A percentile compares a stretch with the other conserved stretches of the same genome.
These are phyloP conservation scores for Drosophila watanabei DNA, from an alignment of 1,140 invertebrate genomes.

Conservation along the genomic window DNA sequence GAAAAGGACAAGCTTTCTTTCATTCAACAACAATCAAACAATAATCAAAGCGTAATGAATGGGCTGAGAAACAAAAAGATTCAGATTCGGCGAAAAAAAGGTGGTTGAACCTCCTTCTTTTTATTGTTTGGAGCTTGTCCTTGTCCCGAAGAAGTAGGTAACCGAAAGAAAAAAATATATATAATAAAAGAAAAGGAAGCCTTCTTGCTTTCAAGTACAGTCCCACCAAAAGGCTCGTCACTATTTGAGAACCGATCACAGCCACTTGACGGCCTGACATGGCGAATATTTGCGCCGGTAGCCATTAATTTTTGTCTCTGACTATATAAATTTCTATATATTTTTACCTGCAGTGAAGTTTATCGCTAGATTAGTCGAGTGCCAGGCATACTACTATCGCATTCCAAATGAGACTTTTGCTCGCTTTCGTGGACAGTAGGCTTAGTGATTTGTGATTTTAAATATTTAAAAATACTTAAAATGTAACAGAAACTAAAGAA, in stretches of 20 bases:
- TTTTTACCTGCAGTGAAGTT: slow-evolving; percentile 21
- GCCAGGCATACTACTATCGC: slow-evolving; percentile 39
- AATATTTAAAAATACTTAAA: background rate
- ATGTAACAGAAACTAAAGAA: background rate
- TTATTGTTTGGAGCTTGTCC: slow-evolving; percentile 49
- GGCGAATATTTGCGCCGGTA: slow-evolving; percentile 22
- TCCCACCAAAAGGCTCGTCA: slow-evolving; percentile 19
- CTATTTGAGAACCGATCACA: background rate
- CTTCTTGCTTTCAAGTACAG: slow-evolving; percentile 26
- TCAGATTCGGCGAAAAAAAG: slow-evolving; percentile 44
- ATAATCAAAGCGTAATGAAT: slow-evolving; percentile 61
- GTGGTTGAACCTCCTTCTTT: slow-evolving; percentile 70
- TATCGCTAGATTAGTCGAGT: slow-evolving; percentile 42
- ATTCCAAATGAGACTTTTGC: slow-evolving; percentile 13
- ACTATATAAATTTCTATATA: slow-evolving; percentile 24
- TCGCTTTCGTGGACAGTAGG: slow-evolving; percentile 8
- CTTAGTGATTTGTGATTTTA: background rate
- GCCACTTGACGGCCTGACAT: slow-evolving; percentile 40
- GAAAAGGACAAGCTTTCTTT: slow-evolving; percentile 75
- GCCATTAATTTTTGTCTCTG: slow-evolving; percentile 52
- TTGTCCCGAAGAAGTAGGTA: slow-evolving; percentile 43
- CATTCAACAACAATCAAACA: slow-evolving; percentile 41
- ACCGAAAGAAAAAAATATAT: slow-evolving; percentile 14
- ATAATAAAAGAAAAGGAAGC: slow-evolving; percentile 2
- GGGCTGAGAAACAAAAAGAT: slow-evolving; percentile 44